phyloP scores from a whole-genome alignment of 2,113 vertebrate species.

The Smithornis capensis region DNA sequence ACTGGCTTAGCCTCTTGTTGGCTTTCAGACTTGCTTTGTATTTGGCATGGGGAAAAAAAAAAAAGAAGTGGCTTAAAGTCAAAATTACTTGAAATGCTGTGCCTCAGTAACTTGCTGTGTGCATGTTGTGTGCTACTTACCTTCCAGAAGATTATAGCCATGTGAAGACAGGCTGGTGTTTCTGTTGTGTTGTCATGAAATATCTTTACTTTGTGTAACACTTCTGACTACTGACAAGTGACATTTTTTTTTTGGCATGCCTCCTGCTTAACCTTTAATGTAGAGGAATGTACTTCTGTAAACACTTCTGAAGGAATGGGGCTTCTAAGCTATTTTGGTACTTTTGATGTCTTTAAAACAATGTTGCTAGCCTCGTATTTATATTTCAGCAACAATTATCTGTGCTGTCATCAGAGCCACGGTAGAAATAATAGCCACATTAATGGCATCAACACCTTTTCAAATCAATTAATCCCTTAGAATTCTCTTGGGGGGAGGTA shows the following conservation, averaged over 20 bases:
- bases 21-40: not conserved
- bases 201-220: not conserved
- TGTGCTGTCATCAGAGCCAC: not conserved
- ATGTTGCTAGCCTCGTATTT: not conserved
- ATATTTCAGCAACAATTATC: not conserved
- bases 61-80: not conserved
- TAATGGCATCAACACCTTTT: not conserved
- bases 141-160: not conserved
- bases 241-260: not conserved
- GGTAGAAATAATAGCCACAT: not conserved
- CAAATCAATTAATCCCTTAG: not conserved
- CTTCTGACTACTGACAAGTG: not conserved
- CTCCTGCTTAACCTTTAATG: not conserved
- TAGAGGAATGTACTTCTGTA: not conserved
- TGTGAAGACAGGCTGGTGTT: not conserved
- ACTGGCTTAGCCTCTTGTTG: not conserved
- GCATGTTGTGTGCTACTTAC: not conserved
- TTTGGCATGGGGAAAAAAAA: not conserved
- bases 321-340: not conserved
- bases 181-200: not conserved
- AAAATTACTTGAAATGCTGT: not conserved
- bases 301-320: not conserved
- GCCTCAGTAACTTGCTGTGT: not conserved
- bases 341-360: not conserved
- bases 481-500: not conserved